A percentile compares a stretch with the other conserved stretches of the same genome.
These are phyloP conservation scores for Tipula vernalis DNA, from an alignment of 2,888 invertebrate species.

Conservation along the genomic window DNA sequence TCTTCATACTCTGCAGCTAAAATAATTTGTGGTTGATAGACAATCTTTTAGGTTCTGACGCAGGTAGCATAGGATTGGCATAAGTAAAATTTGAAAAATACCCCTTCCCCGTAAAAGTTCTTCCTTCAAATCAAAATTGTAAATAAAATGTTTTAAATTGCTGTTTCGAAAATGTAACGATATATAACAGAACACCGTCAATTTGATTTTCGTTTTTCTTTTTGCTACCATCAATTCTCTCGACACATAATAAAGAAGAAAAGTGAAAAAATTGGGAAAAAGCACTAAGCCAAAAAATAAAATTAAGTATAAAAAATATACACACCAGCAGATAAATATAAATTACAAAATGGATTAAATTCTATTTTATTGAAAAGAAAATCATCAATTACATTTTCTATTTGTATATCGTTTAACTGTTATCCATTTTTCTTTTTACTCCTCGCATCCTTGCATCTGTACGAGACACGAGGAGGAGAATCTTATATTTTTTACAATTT, in stretches of 20 bases:
- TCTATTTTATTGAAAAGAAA: background rate
- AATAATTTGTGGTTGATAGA: too few relatives aligned
- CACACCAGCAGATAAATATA: background rate
- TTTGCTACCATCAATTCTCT: background rate
- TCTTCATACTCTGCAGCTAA: too few relatives aligned
- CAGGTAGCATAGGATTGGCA: too few relatives aligned
- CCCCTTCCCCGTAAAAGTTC: too few relatives aligned
- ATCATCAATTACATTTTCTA: background rate
- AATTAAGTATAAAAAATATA: background rate
- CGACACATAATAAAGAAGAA: background rate
- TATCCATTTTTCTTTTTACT: background rate
- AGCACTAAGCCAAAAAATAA: background rate
- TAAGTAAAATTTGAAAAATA: too few relatives aligned
- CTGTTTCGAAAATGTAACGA: background rate
- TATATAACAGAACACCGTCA: background rate
- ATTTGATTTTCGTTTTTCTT: background rate
- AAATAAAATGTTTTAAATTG: background rate
- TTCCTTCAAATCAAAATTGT: too few relatives aligned
- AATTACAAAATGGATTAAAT: conserved; percentile 4
- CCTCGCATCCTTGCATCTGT: background rate
- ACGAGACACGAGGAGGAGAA: background rate
- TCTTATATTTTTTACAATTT: background rate
- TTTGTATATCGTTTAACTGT: conserved; percentile 4
- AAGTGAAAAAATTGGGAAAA: background rate
- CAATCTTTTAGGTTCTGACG: too few relatives aligned